Evolutionary conservation across 2,113 vertebrate species (phyloP), one percentile per base, ranked within the genome.

Genomic region (Pseudorectes ferrugineus): DNA sequence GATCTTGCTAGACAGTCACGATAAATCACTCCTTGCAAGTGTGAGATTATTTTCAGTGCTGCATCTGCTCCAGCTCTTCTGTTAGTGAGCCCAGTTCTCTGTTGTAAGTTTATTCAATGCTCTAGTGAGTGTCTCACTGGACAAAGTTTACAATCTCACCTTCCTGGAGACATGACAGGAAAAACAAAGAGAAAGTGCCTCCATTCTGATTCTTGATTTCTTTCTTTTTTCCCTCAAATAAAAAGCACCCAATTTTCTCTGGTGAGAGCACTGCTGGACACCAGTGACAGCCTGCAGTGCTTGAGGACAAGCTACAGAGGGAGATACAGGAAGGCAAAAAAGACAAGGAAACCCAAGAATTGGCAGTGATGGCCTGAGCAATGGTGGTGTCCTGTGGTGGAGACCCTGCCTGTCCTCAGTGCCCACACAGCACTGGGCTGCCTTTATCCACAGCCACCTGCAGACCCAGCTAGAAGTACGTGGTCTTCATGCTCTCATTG

Each of bases 391-490:
- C 45, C 73, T 25, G 40, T 36, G 24, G 29, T 9, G n/a, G 46
- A 88, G 54, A 43, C 43, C 65, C 59, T 70, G 67, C 18, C 48
- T 40, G 42, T 52, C 43, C 63, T 36, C 31, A 14, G 38, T 28
- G 61, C 45, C 12, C 3, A 14, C 23, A 13, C 43, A 74, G 28
- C 57, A 25, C 45, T 12, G 7, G 12, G 54, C 26, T 38, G 54
- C 49, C 48, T 73, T 81, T 16, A 45, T 14, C 48, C 45, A 26
- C 36, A 31, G 43, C 43, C 20, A 2, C 49, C 63, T 20, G 55
- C 59, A 78, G 24, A 46, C 5, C 7, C 51, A 55, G 31, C 72
- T 97, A 97, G 61, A 97, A 85, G 21, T 35, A 43, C 5, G 97
- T 97, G 58, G n/a, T 90, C 83, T 42, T 95, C 3, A 38, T 59